Evolutionary conservation across 2,797 vertebrate species (phyloP).

Genomic region (Micromesistius poutassou): DNA sequence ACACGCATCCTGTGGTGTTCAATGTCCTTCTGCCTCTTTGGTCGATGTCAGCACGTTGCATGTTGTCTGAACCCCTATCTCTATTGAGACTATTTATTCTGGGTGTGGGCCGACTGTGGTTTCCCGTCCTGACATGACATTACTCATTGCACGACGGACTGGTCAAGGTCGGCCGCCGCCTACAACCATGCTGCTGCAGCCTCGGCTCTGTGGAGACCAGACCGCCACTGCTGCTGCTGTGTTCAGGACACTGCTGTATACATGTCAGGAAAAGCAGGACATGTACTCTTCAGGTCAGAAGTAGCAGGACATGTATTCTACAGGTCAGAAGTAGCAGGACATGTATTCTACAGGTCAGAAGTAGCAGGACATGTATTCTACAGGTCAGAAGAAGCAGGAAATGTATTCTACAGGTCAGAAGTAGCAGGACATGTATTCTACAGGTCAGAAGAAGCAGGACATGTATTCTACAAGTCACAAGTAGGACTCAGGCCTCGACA

Average conservation of each 20-base stretch:
- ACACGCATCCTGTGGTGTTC: background rate
- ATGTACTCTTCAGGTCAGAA: no score
- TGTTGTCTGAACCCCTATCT: background rate
- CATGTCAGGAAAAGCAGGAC: no score
- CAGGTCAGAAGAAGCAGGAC: no score
- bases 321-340: no score
- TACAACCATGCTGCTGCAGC: conserved; percentile 27
- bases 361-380: no score
- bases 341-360: no score
- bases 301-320: no score
- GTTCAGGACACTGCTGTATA: conserved; percentile 13
- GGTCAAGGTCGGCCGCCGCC: conserved; percentile 50
- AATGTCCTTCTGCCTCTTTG: background rate
- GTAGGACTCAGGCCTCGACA: no score
- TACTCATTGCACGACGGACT: conserved; percentile 29
- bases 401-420: no score
- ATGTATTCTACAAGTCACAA: no score
- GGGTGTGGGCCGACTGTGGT: conserved; percentile 11
- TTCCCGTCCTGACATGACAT: conserved; percentile 32
- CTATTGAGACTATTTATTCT: conserved; percentile 4
- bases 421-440: no score
- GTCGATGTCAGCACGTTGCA: background rate
- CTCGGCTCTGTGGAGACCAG: conserved; percentile 34
- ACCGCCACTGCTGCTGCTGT: conserved; percentile 8
- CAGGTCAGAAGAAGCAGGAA: no score